Conservation (phyloP, 2,888 invertebrate species). For the Drosophila meridionalis region DNA sequence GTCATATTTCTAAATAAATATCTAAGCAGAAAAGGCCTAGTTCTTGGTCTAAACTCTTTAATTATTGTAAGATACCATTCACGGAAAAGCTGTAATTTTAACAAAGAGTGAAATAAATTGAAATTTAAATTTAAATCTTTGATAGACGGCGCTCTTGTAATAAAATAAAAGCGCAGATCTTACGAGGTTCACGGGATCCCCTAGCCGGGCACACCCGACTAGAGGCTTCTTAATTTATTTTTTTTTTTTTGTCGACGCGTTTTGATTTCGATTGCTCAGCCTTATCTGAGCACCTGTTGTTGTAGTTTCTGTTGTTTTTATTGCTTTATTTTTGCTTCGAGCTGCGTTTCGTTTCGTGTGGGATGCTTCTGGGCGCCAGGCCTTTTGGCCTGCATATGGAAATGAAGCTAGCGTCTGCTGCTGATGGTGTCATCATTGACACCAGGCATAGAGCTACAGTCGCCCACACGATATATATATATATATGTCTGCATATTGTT, state of each 20-base stretch:
- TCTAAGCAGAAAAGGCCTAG: no score
- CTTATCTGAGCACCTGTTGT: constrained; percentile 47
- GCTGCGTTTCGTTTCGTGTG: constrained; percentile 31
- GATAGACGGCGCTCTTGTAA: no score
- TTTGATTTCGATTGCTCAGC: constrained; percentile 44
- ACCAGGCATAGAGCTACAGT: constrained; percentile 31
- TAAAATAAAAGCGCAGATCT: no score
- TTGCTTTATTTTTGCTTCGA: constrained; percentile 21
- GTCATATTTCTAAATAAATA: no score
- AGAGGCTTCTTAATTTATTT: background rate
- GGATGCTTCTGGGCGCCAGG: constrained; percentile 32
- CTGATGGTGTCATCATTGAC: constrained; percentile 76
- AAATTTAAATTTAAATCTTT: no score
- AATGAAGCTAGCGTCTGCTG: constrained; percentile 18
- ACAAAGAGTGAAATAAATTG: no score
- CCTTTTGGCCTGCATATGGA: constrained; percentile 37
- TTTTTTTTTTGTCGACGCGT: constrained; percentile 15
- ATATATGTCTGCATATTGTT: background rate
- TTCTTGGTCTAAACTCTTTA: no score
- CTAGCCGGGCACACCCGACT: no score
- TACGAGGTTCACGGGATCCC: no score
- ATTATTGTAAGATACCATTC: no score
- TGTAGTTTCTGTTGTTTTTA: constrained; percentile 10
- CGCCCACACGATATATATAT: constrained; percentile 30
- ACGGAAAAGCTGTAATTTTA: no score